Conservation (phyloP, 1,140 invertebrate genomes). For the Achroia grisella region DNA sequence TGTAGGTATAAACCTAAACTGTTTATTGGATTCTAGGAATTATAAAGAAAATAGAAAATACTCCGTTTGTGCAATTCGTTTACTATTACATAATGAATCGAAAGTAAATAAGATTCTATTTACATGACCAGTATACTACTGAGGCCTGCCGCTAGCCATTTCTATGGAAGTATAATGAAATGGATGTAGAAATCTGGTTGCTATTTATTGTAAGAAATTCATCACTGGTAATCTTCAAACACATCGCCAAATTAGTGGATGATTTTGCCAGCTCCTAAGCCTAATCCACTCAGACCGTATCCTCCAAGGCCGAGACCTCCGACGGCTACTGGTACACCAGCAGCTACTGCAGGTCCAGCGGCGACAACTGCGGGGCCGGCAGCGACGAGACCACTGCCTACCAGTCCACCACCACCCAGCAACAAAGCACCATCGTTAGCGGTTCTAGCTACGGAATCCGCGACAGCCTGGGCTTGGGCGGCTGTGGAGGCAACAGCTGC, state of each 20-base stretch:
- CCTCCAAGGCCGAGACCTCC: slow-evolving; percentile 23
- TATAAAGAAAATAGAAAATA: not conserved
- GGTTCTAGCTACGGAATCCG: slow-evolving; percentile 48
- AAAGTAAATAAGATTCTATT: slow-evolving; percentile 31
- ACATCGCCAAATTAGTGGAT: slow-evolving; percentile 20
- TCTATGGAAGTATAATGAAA: slow-evolving; percentile 36
- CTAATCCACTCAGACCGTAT: slow-evolving; percentile 8
- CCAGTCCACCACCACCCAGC: slow-evolving; percentile 26
- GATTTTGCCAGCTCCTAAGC: slow-evolving; percentile 11
- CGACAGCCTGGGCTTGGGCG: slow-evolving; percentile 52
- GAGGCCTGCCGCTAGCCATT: slow-evolving; percentile 54
- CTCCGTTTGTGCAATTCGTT: slow-evolving; percentile 15
- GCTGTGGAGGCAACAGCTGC: slow-evolving; percentile 49
- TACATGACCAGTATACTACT: slow-evolving; percentile 35
- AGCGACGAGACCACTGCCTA: not conserved
- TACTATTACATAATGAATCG: slow-evolving; percentile 16
- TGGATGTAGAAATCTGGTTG: slow-evolving; percentile 46
- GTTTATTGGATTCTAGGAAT: too few relatives aligned
- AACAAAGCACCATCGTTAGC: slow-evolving; percentile 39
- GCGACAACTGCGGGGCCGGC: not conserved
- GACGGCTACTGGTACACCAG: slow-evolving; percentile 11
- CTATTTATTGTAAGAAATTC: slow-evolving; percentile 26
- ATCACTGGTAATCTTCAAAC: slow-evolving; percentile 9
- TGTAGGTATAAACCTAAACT: too few relatives aligned
- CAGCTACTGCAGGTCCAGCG: slow-evolving; percentile 9